Conservation (phyloP, 2,113 vertebrate species). For the Felis catus region F.catus_Fca126_mat1.0 CM031414.1:87151001-87151500, state of each 20-base stretch:
- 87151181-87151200: constrained; percentile 38
- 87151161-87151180: constrained; percentile 67
- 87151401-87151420: constrained; percentile 60
- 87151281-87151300: constrained; percentile 55
- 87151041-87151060: constrained; percentile 61
- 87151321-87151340: constrained; percentile 51
- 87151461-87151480: constrained; percentile 60
- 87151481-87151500: constrained; percentile 42
- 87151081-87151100: constrained; percentile 17
- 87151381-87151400: constrained; percentile 52
- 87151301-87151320: constrained; percentile 56
- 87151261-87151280: constrained; percentile 56
- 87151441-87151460: constrained; percentile 59
- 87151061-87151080: constrained; percentile 75
- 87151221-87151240: constrained; percentile 75
- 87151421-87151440: constrained; percentile 60
- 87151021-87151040: constrained; percentile 79
- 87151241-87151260: constrained; percentile 62
- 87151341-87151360: constrained; percentile 58
- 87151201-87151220: constrained; percentile 51
- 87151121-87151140: constrained; percentile 66
- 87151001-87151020: constrained; percentile 79
- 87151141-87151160: constrained; percentile 60
- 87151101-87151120: background rate
- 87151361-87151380: constrained; percentile 47